phyloP scores from a whole-genome alignment of 2,113 vertebrate genomes.

The Sphyrna mokarran region DNA sequence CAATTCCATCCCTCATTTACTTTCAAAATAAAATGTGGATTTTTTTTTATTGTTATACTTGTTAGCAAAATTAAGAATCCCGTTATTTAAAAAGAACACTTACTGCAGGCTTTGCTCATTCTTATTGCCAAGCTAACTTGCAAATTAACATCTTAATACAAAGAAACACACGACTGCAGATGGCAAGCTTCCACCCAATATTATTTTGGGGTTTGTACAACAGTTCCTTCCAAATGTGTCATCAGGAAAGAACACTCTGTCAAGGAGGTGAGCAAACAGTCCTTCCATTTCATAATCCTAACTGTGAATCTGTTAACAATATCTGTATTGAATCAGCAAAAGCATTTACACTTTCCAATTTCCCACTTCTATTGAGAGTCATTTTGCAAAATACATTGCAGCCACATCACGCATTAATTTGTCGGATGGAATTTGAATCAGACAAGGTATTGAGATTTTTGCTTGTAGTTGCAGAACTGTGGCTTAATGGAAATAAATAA shows the following conservation, averaged over 20 bases:
- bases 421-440: background rate
- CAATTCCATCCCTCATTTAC: too few species aligned
- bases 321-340: background rate
- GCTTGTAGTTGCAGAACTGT: background rate
- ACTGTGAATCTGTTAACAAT: background rate
- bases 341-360: background rate
- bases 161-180: background rate
- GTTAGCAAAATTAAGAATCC: background rate
- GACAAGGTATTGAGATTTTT: background rate
- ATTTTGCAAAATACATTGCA: background rate
- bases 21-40: background rate
- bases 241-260: background rate
- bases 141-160: background rate
- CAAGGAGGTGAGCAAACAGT: too few species aligned
- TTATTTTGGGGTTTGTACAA: background rate
- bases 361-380: too few species aligned
- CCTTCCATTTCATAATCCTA: background rate
- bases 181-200: background rate
- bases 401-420: background rate
- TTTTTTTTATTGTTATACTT: background rate
- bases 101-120: background rate
- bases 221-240: background rate
- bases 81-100: background rate
- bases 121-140: background rate
- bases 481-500: background rate